Percentiles rank a stretch among this genome's conserved stretches.
These are phyloP conservation scores for Meloidogyne exigua DNA, from an alignment of 1,140 invertebrate genomes.

Conservation along the genomic window DNA sequence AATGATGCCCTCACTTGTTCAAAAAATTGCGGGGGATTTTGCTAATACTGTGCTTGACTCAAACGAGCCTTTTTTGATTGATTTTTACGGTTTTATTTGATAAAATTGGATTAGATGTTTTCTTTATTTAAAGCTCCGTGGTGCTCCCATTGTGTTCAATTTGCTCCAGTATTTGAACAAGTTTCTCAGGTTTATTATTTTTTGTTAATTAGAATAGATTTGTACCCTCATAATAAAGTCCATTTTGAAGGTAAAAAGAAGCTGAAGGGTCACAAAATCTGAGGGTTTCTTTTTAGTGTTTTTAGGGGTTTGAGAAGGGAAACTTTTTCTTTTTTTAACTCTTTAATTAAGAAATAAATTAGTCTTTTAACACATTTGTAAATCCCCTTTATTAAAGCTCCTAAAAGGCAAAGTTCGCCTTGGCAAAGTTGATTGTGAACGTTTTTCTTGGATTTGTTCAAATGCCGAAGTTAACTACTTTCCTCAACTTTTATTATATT, in stretches of 20 bases:
- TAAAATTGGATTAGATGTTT: not conserved
- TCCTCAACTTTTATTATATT: conserved; percentile 38
- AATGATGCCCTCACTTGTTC: conserved; percentile 55
- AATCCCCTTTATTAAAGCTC: conserved; percentile 36
- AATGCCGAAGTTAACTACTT: conserved; percentile 37
- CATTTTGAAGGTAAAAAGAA: no score
- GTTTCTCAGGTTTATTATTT: conserved; percentile 47
- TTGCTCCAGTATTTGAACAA: conserved; percentile 59
- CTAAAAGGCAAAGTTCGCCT: conserved; percentile 56
- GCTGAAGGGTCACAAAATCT: no score
- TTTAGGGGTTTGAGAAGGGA: no score
- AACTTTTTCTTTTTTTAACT: no score
- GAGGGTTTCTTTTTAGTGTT: no score
- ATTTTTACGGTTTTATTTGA: conserved; percentile 75
- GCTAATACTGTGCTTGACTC: conserved; percentile 38
- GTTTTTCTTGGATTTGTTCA: conserved; percentile 36
- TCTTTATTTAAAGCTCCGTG: conserved; percentile 69
- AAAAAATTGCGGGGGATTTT: conserved; percentile 44
- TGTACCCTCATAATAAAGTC: no score
- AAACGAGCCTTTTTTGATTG: conserved; percentile 89
- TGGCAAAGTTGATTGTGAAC: conserved; percentile 61
- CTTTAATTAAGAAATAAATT: no score
- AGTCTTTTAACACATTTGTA: no score
- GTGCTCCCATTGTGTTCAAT: conserved; percentile 61
- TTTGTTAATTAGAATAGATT: no score